Percentiles rank a stretch among this genome's conserved stretches.
Conservation (phyloP, 2,797 vertebrate species). For the Melanotaenia trifasciata region DNA sequence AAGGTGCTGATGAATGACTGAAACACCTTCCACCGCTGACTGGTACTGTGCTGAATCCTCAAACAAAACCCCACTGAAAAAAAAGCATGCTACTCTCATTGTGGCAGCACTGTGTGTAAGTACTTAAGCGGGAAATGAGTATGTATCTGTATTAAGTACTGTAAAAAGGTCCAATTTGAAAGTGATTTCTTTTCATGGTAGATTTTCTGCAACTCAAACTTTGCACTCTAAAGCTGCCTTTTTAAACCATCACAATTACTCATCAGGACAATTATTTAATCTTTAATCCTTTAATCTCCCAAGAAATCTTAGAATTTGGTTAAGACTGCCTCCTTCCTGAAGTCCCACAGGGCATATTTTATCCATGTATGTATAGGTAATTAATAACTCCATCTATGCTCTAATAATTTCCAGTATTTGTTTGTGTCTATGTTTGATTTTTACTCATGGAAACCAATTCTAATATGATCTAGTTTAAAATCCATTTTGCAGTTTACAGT, state of each 20-base stretch:
- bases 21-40: neutral
- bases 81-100: neutral
- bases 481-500: neutral
- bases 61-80: neutral
- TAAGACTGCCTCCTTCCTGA: no score
- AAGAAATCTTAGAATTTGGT: no score
- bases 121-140: neutral
- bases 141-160: neutral
- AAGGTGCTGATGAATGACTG: conserved; percentile 11
- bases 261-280: neutral
- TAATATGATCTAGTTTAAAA: neutral
- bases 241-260: neutral
- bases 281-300: neutral
- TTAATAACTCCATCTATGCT: no score
- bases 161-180: neutral
- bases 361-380: no score
- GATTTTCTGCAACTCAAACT: neutral
- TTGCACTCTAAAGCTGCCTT: neutral
- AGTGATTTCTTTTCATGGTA: neutral
- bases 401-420: no score
- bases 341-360: no score
- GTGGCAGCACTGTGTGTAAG: neutral
- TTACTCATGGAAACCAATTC: no score
- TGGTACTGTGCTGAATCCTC: neutral
- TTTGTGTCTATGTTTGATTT: no score